Evolutionary conservation across 2,113 vertebrate genomes (phyloP), one percentile per base, ranked within the genome.

Genomic region (Sturnus vulgaris): DNA sequence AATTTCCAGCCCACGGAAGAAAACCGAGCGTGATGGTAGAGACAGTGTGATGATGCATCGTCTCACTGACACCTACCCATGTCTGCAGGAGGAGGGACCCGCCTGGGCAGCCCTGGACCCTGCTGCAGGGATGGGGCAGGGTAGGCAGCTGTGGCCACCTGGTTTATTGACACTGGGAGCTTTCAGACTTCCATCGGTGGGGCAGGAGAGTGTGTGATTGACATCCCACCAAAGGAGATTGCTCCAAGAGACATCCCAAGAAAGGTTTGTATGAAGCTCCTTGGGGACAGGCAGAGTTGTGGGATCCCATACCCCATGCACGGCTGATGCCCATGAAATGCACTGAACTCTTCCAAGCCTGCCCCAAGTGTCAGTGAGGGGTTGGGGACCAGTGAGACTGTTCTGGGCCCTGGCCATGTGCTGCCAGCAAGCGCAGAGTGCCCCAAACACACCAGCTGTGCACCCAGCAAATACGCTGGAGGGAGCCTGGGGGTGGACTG

Each of bases 1-100:
- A 94, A 22, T 64, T 90, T 88, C 64, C 92, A 95, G 75, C 90
- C 95, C 86, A 88, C 79, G 2, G 90, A 52, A 88, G 76, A 95
- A 85, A 94, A 40, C 24, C 2, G 13, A 89, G 78, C 1, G 1
- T 83, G 77, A 86, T 40, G 23, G 73, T 1, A 4, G 92, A 94
- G 92, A 88, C 9, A 1, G 37, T 47, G 65, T 2, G 42, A 81
- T 82, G 75, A 88, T 73, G 71, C 52, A 86, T 83, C 14, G 4
- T 90, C 94, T 93, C 91, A 90, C 75, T 10, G 0, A 76, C 92
- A 80, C 88, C 85, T 30, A 82, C 93, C 75, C 17, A 0, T 0
- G 27, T 82, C 95, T 92, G 86, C 2, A 0, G 69, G 59, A 65
- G 60, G 47, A 87, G 73, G 78, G 65, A 90, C n/a, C 65, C 2